A percentile compares a stretch with the other conserved stretches of the same genome.
These are phyloP conservation scores for Eueides isabella DNA, from an alignment of 1,140 invertebrate species.

Conservation along the genomic window DNA sequence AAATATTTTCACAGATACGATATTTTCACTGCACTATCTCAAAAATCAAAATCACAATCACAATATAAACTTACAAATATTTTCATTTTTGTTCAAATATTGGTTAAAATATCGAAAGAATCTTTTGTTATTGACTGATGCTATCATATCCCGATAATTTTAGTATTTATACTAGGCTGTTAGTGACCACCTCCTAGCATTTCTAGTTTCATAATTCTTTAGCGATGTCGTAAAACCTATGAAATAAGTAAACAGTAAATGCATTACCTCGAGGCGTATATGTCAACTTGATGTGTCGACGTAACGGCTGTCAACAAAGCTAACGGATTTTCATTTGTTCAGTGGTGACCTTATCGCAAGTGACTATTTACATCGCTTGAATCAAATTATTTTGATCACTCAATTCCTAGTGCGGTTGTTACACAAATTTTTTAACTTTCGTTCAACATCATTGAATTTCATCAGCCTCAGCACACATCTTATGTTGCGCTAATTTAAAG, in stretches of 20 bases:
- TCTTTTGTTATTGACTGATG: slow-evolving; percentile 64
- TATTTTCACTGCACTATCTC: slow-evolving; percentile 38
- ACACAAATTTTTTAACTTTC: slow-evolving; percentile 35
- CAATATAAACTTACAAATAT: slow-evolving; percentile 63
- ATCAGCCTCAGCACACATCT: slow-evolving; percentile 30
- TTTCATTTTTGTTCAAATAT: slow-evolving; percentile 65
- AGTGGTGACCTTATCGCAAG: slow-evolving; percentile 60
- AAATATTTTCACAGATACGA: background rate
- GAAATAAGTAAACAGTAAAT: slow-evolving; percentile 79
- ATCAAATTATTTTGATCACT: slow-evolving; percentile 31
- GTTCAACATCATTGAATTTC: slow-evolving; percentile 34
- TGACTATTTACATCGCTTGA: slow-evolving; percentile 29
- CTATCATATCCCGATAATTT: slow-evolving; percentile 65
- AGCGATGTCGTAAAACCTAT: slow-evolving; percentile 75
- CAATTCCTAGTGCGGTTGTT: slow-evolving; percentile 34
- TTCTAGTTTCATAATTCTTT: slow-evolving; percentile 69
- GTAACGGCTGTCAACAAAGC: slow-evolving; percentile 75
- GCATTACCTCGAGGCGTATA: slow-evolving; percentile 74
- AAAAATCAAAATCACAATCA: slow-evolving; percentile 19
- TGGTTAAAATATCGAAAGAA: slow-evolving; percentile 49
- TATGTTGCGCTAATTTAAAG: slow-evolving; percentile 38
- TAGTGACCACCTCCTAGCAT: slow-evolving; percentile 65
- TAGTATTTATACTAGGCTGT: slow-evolving; percentile 69
- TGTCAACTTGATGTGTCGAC: slow-evolving; percentile 65
- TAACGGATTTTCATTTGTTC: slow-evolving; percentile 72